Base-by-base conservation (phyloP, 2,888 invertebrate species). In the Lasioglossum calceatum region DNA sequence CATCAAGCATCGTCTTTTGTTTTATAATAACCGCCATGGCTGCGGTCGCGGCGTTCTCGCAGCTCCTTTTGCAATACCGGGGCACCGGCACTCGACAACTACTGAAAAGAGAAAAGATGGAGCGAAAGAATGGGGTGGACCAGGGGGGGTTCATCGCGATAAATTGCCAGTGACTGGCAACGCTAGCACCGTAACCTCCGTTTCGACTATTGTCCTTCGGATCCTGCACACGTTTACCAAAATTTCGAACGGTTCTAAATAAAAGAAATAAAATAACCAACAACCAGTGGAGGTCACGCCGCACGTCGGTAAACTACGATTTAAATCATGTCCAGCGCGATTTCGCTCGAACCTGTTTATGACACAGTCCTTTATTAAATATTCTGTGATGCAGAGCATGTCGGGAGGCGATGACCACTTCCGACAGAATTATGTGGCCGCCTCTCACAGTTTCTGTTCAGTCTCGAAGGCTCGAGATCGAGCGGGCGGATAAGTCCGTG, bases 1-100 rank as follows among this genome's bases (percentile, higher is more conserved):
- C 94, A 94, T 93, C 93, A 92, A 92, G 91, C 93, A 91, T 92
- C 94, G 93, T 92, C 94, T 94, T 95, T 94, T 94, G 94, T 95
- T 94, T 94, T 94, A 94, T 94, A 94, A 95, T 94, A 94, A 95
- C 94, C 93, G 92, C 92, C 90, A 91, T 87, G 86, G 89, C 92
- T 92, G 92, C 90, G 92, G 92, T 93, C 90, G 89, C 89, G 64
- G 85, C 85, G 44, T 75, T 89, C 87, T 81, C 72, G 74, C 75
- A 82, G 81, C 76, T 90, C 90, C 87, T 91, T 91, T 91, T 91
- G 90, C 85, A 86, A 85, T 85, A 85, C 86, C 86, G 81, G 81
- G 77, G 88, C 80, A 83, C 79, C 82, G 82, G 61, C 72, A 19
- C 79, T 77, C 82, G 64, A 72, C 81, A 36, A 81, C 81, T 79